Evolutionary conservation across 2,797 vertebrate species (phyloP).

Genomic region (Tamandua tetradactyla): DNA sequence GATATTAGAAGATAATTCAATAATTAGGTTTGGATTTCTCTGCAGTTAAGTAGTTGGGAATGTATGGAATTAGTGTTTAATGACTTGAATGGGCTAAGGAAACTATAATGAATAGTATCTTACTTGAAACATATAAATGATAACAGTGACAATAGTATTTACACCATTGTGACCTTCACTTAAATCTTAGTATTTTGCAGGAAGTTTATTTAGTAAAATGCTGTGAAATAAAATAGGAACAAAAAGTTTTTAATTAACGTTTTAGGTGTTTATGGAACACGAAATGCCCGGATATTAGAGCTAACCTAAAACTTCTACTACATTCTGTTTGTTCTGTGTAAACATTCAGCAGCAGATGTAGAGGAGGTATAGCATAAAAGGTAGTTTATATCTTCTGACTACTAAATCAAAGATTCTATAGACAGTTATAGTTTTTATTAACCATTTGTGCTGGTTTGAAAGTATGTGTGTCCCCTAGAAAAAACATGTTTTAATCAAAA

Average conservation of each 20-base stretch:
- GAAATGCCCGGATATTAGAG: background rate
- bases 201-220: background rate
- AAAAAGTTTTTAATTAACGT: constrained; percentile 6
- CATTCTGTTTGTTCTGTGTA: background rate
- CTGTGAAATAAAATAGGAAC: background rate
- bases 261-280: background rate
- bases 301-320: background rate
- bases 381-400: background rate
- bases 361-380: background rate
- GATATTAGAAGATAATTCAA: background rate
- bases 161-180: background rate
- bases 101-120: background rate
- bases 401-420: background rate
- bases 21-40: background rate
- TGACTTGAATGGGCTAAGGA: background rate
- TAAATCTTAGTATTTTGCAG: background rate
- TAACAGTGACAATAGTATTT: background rate
- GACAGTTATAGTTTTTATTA: background rate
- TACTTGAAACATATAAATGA: background rate
- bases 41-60: background rate
- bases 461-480: too few species aligned
- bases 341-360: background rate
- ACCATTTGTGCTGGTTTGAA: too few species aligned
- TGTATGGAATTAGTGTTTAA: background rate
- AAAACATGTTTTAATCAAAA: too few species aligned